phyloP scores from a whole-genome alignment of 2,113 vertebrate species.

The Neolamprologus caudopunctatus region DNA sequence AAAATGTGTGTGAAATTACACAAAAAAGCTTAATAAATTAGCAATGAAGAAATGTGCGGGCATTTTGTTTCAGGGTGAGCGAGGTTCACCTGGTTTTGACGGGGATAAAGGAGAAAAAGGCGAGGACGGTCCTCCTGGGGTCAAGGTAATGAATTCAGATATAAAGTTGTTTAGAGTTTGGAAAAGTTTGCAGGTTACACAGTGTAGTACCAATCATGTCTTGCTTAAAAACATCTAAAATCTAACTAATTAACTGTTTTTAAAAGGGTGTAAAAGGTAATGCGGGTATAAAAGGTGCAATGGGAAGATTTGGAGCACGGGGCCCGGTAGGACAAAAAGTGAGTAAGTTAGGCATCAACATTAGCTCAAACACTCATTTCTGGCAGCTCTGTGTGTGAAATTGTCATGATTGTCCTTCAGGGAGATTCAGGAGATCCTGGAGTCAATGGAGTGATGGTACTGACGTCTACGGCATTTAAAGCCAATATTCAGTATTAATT shows the following conservation, averaged over 20 bases:
- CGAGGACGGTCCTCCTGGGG: constrained; percentile 81
- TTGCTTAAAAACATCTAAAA: not conserved
- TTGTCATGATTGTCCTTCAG: constrained; percentile 44
- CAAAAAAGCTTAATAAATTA: not conserved
- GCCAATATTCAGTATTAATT: not conserved
- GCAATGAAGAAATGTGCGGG: not conserved
- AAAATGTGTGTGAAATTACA: not conserved
- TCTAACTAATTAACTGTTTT: not conserved
- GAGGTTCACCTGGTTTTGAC: constrained; percentile 80
- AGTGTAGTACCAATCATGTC: not conserved
- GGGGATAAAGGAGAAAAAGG: constrained; percentile 95
- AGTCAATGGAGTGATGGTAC: constrained; percentile 71
- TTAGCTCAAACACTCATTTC: not conserved
- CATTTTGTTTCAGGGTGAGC: constrained; percentile 69
- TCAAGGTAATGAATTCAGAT: constrained; percentile 71
- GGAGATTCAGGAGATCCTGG: constrained; percentile 81
- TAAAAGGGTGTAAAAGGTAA: constrained; percentile 82
- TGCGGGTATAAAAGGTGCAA: constrained; percentile 75
- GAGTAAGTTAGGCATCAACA: not conserved
- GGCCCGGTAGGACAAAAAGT: constrained; percentile 86
- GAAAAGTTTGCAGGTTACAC: not conserved
- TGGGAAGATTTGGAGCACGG: constrained; percentile 81
- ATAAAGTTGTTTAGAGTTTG: not conserved
- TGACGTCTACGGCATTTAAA: not conserved
- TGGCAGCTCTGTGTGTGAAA: not conserved